phyloP scores from a whole-genome alignment of 2,888 invertebrate genomes.

The Ptilodon capucinus region DNA sequence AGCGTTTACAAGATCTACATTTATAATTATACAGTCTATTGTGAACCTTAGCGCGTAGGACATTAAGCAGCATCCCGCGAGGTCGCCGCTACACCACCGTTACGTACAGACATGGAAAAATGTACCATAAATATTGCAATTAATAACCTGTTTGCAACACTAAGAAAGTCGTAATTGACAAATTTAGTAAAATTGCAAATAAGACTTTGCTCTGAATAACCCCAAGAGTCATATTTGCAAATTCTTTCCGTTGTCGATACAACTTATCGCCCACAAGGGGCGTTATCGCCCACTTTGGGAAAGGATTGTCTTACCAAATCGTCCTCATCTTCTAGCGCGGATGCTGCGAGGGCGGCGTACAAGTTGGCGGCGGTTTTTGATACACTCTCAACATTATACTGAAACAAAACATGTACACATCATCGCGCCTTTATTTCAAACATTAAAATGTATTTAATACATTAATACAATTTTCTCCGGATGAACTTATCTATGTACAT shows the following conservation, averaged over 20 bases:
- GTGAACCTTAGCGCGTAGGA: conserved; percentile 57
- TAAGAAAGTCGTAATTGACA: no score
- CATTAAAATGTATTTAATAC: no score
- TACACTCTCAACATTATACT: conserved; percentile 78
- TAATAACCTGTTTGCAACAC: no score
- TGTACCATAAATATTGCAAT: conserved; percentile 11
- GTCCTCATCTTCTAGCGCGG: conserved; percentile 92
- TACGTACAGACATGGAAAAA: conserved; percentile 67
- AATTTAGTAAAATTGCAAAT: no score
- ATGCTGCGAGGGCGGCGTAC: conserved; percentile 92
- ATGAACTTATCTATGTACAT: no score
- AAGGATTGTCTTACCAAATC: conserved; percentile 61
- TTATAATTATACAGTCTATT: conserved; percentile 7
- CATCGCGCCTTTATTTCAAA: no score
- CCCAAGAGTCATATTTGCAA: no score
- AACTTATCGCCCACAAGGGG: no score
- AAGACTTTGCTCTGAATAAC: no score
- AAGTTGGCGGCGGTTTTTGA: conserved; percentile 93
- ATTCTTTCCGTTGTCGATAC: no score
- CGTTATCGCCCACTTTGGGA: no score
- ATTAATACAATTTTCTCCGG: no score
- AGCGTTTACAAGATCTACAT: background rate
- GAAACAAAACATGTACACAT: background rate
- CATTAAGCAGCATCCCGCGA: conserved; percentile 51
- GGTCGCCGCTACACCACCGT: conserved; percentile 45